phyloP scores from a whole-genome alignment of 2,797 vertebrate species.

The Mormyrus proboscirostris region DNA sequence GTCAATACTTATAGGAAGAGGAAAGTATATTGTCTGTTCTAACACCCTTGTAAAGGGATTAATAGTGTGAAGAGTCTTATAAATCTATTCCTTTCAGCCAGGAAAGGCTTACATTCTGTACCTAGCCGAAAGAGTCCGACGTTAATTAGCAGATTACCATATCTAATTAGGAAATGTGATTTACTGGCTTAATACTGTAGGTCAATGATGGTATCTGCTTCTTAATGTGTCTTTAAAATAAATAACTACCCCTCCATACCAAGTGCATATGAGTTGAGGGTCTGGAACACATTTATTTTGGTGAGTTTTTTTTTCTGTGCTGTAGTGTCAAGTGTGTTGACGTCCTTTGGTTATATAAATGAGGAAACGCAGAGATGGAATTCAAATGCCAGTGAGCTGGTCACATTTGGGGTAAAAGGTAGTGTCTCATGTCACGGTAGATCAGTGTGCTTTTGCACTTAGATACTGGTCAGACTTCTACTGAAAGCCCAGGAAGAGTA shows the following conservation, averaged over 20 bases:
- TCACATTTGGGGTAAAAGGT: neutral
- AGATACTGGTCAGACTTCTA: neutral
- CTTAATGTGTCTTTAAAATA: conserved; percentile 13
- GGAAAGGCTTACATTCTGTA: neutral
- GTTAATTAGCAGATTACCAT: conserved; percentile 10
- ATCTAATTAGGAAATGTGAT: conserved; percentile 18
- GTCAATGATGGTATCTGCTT: neutral
- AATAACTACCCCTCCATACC: neutral
- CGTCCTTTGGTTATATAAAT: conserved; percentile 15
- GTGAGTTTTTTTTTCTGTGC: neutral
- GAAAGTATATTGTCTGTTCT: conserved; percentile 24
- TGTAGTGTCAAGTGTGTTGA: neutral
- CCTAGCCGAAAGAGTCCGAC: conserved; percentile 4
- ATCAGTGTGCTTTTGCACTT: neutral
- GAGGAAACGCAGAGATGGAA: neutral
- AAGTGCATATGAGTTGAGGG: neutral
- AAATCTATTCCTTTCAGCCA: conserved; percentile 9
- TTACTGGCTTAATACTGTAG: conserved; percentile 11
- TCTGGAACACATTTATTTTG: conserved; percentile 6
- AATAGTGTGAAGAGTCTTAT: conserved; percentile 10
- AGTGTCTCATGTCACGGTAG: neutral
- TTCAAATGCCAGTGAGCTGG: conserved; percentile 14
- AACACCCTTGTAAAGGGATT: conserved; percentile 30
- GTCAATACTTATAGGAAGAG: conserved; percentile 14
- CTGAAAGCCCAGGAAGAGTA: neutral